Evolutionary conservation across 2,888 invertebrate species (phyloP).

Genomic region (Melipona beecheii): DNA sequence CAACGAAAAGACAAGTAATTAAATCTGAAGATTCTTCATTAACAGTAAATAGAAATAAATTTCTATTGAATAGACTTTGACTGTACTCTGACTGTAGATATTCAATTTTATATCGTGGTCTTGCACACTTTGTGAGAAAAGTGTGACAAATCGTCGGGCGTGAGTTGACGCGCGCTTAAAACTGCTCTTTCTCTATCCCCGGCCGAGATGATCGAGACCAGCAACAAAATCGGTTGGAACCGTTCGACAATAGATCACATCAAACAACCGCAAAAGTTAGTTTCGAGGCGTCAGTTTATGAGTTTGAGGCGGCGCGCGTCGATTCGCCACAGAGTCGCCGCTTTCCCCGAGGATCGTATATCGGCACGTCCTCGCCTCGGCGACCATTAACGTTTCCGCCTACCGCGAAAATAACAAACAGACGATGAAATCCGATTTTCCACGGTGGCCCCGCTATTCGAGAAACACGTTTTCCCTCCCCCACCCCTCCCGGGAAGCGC

Average conservation of each 20-base stretch:
- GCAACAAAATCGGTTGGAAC: not conserved
- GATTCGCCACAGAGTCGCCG: slow-evolving; percentile 11
- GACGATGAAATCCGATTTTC: slow-evolving; percentile 64
- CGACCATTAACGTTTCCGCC: slow-evolving; percentile 42
- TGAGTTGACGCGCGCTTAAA: too few species aligned
- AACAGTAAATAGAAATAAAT: too few species aligned
- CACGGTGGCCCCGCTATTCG: slow-evolving; percentile 41
- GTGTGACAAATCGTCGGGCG: too few species aligned
- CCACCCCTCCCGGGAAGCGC: not conserved
- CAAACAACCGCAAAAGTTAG: slow-evolving; percentile 4
- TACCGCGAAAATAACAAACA: slow-evolving; percentile 56
- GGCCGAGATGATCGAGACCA: not conserved
- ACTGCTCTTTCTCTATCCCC: too few species aligned
- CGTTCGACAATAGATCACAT: not conserved
- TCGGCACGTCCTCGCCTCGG: slow-evolving; percentile 23
- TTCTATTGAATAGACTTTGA: too few species aligned
- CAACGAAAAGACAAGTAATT: too few species aligned
- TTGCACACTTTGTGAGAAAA: too few species aligned
- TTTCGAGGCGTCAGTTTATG: slow-evolving; percentile 16
- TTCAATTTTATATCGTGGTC: too few species aligned
- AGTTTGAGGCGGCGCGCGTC: slow-evolving; percentile 10
- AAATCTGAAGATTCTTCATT: too few species aligned
- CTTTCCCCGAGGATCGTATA: slow-evolving; percentile 10
- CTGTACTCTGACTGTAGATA: too few species aligned
- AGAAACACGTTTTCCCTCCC: slow-evolving; percentile 29